Conservation (phyloP, 2,113 vertebrate species). For the Callipepla squamata region DNA sequence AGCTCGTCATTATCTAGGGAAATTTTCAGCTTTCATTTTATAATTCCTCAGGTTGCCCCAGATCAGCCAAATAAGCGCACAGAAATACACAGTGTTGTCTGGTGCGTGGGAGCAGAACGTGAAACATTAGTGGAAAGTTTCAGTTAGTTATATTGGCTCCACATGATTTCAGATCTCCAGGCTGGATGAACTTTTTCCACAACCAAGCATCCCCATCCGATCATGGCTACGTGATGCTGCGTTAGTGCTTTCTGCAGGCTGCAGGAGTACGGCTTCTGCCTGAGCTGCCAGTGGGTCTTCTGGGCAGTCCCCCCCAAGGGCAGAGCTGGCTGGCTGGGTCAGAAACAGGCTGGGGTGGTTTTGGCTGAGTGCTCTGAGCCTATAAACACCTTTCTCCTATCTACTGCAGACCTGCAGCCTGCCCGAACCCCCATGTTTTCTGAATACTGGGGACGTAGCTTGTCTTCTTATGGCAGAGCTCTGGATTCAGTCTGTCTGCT, state of each 20-base stretch:
- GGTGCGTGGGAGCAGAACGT: neutral
- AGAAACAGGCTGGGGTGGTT: neutral
- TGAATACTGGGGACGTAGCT: neutral
- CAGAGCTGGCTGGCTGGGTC: neutral
- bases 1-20: neutral
- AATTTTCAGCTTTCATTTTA: neutral
- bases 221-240: fast-evolving
- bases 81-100: neutral
- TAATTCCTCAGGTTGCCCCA: neutral
- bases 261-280: neutral
- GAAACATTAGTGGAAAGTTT: neutral
- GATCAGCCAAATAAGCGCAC: neutral
- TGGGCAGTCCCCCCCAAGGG: neutral
- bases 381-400: neutral
- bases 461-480: neutral
- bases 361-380: fast-evolving
- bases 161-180: neutral
- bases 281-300: neutral
- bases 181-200: neutral
- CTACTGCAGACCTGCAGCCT: neutral
- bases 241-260: neutral
- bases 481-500: neutral
- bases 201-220: neutral
- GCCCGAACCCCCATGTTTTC: fast-evolving
- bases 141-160: neutral